These are phyloP conservation scores for Caenorhabditis macrosperma DNA, from an alignment of 2,888 invertebrate genomes.

Conservation along the genomic window DNA sequence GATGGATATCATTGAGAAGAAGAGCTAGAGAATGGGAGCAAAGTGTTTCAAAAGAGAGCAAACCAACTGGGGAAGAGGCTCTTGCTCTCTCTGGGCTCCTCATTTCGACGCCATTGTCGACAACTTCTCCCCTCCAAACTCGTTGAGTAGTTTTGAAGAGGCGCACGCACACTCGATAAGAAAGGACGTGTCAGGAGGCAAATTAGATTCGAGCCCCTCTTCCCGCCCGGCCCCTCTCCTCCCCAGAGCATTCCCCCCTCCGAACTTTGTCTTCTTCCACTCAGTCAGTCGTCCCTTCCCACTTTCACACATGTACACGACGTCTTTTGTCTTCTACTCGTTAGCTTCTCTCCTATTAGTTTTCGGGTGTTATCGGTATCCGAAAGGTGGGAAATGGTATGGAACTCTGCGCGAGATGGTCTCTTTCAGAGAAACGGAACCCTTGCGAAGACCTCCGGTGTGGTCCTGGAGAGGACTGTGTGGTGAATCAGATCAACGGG, in stretches of 20 bases:
- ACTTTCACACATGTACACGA: conserved; percentile 20
- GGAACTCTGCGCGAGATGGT: not conserved
- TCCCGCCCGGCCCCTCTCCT: not conserved
- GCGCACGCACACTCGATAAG: conserved; percentile 12
- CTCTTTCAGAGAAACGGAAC: conserved; percentile 69
- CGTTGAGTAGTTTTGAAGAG: conserved; percentile 52
- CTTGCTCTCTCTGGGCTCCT: not conserved
- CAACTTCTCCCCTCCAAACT: conserved; percentile 36
- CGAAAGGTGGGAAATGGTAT: conserved; percentile 33
- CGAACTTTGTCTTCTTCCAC: conserved; percentile 28
- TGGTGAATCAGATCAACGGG: conserved; percentile 66
- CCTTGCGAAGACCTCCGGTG: conserved; percentile 74
- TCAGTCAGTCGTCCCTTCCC: not conserved
- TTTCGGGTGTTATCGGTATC: conserved; percentile 46
- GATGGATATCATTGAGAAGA: not conserved
- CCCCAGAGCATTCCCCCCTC: conserved; percentile 40
- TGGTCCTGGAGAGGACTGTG: conserved; percentile 73
- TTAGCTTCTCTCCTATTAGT: conserved; percentile 4
- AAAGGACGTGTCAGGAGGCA: conserved; percentile 46
- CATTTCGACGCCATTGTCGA: conserved; percentile 3
- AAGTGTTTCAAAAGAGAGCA: not conserved
- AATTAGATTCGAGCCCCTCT: conserved; percentile 47
- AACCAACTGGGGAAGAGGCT: not conserved
- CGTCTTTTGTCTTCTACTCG: conserved; percentile 24
- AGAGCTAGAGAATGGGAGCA: conserved; percentile 11